A percentile compares a stretch with the other conserved stretches of the same genome.
These are phyloP conservation scores for Melanerpes aurifrons DNA, from an alignment of 2,113 vertebrate genomes.

Conservation along the genomic window DNA sequence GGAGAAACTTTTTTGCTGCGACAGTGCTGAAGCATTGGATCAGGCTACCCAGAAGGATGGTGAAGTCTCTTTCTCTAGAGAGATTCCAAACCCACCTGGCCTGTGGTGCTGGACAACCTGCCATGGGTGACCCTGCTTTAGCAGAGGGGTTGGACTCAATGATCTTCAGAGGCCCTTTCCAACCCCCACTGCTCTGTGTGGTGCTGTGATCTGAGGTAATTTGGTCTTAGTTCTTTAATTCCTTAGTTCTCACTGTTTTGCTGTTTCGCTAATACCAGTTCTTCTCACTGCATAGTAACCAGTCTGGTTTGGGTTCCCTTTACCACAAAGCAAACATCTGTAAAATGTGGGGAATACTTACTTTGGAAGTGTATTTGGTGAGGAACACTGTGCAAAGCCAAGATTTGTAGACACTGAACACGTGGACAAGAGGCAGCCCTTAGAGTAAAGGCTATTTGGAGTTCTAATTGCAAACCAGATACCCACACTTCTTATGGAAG, in stretches of 20 bases:
- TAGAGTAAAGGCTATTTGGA: background rate
- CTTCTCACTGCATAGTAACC: background rate
- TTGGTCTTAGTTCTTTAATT: background rate
- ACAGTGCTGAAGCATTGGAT: no score
- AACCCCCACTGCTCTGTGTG: no score
- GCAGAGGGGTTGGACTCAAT: no score
- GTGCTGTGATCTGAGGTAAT: background rate
- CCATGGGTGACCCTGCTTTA: no score
- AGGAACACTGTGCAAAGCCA: background rate
- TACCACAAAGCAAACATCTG: background rate
- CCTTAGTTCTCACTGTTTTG: background rate
- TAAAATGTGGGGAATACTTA: background rate
- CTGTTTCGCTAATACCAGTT: background rate
- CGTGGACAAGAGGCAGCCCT: background rate
- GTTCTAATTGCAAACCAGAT: background rate
- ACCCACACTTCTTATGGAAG: accelerated
- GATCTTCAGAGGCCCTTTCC: no score
- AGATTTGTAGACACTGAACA: background rate
- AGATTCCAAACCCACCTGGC: no score
- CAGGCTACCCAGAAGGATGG: no score
- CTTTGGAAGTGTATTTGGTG: background rate
- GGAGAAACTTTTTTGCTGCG: no score
- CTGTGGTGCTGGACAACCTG: no score
- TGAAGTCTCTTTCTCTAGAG: no score
- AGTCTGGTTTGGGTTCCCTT: background rate